Evolutionary conservation across 2,797 vertebrate species (phyloP), one percentile per base, ranked within the genome.

Genomic region (Triplophysa yarkandensis): DNA sequence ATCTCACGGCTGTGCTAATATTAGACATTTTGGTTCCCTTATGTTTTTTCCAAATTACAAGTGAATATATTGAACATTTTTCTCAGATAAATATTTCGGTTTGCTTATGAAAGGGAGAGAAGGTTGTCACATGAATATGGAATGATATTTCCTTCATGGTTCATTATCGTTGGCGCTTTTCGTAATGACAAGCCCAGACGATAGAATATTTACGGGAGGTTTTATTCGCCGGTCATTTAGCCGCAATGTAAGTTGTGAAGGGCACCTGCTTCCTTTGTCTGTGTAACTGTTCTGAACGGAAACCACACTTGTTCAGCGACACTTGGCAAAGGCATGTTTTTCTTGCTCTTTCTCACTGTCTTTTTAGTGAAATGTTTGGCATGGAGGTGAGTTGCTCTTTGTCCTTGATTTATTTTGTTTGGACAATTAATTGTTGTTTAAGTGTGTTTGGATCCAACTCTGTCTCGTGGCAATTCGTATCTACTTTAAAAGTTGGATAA

Each of bases 71-170:
- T 58, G 88, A 93, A 91, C 89, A 91, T 90, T 93, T 94, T 90
- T 46, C 72, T 89, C 90, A 92, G 93, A 95, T 95, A 93, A 95
- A 97, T 95, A 95, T 95, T 95, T 95, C 91, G 95, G 91, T 93
- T 94, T 93, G 90, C 92, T 93, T 92, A 92, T 92, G 88, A 93
- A 94, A 92, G 89, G 90, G 89, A 90, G 89, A 34, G 92, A 94
- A 94, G 92, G 91, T 91, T 94, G 93, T 94, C 93, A 93, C 92
- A 93, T 93, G 92, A 95, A 95, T 93, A 93, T 93, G 92, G 90
- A 94, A 95, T 94, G 93, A 93, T 93, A 92, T 91, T 89, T 92
- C 90, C 92, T 91, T 94, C 92, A 94, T 92, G 93, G 89, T 93
- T 95, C 93, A 93, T 94, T 94, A 93, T 93, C 90, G 93, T 91